A percentile compares a stretch with the other conserved stretches of the same genome.
phyloP scores from a whole-genome alignment of 2,113 vertebrate genomes.

The Peromyscus polionotus region DNA sequence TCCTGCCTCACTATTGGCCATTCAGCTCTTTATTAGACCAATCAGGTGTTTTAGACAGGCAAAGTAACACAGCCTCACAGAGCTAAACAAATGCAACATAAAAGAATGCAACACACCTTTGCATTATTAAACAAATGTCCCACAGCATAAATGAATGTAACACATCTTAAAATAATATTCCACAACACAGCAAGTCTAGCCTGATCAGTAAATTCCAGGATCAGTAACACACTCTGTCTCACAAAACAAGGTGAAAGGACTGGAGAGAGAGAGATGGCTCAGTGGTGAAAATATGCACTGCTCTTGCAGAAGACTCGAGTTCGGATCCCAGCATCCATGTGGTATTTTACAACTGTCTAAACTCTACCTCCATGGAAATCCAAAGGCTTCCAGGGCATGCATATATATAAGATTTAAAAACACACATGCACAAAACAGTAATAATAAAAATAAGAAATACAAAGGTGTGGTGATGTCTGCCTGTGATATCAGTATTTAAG shows the following conservation, averaged over 20 bases:
- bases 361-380: not conserved
- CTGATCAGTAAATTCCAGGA: not conserved
- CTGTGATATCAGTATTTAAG: not conserved
- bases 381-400: too few species aligned
- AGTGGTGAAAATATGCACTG: not conserved
- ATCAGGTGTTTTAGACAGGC: too few species aligned
- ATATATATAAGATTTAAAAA: not conserved
- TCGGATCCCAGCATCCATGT: not conserved
- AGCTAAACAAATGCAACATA: too few species aligned
- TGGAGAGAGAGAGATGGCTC: not conserved
- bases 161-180: too few species aligned
- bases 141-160: too few species aligned
- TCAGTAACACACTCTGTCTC: not conserved
- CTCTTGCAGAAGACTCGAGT: not conserved
- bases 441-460: not conserved
- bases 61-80: too few species aligned
- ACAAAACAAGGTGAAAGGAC: not conserved
- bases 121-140: too few species aligned
- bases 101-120: too few species aligned
- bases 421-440: not conserved
- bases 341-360: not conserved
- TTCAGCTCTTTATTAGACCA: too few species aligned
- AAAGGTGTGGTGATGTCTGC: not conserved
- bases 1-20: too few species aligned
- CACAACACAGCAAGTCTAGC: not conserved